Percentiles rank a stretch among this genome's conserved stretches.
Evolutionary conservation across 2,797 vertebrate species (phyloP).

Genomic region (Acrossocheilus wenchowensis): DNA sequence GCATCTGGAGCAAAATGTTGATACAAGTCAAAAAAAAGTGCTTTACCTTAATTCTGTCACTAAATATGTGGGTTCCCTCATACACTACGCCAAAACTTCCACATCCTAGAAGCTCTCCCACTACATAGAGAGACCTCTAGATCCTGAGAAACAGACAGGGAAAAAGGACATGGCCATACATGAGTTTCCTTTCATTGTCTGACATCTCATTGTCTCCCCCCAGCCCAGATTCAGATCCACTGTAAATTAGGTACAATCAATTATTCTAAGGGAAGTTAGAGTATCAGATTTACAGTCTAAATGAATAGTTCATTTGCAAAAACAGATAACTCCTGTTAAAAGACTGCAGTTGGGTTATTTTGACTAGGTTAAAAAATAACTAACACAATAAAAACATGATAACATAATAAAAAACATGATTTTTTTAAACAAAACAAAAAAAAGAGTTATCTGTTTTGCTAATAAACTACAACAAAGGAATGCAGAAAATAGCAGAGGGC

Average conservation of each 20-base stretch:
- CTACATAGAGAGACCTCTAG: background rate
- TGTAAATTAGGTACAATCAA: background rate
- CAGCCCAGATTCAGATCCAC: background rate
- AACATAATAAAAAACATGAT: too few species aligned
- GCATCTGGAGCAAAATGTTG: background rate
- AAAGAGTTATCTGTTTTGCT: too few species aligned
- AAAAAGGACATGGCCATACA: background rate
- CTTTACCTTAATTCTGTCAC: background rate
- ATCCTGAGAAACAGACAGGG: background rate
- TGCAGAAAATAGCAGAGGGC: background rate
- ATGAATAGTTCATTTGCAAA: too few species aligned
- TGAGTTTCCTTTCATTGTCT: background rate
- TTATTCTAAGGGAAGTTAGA: background rate
- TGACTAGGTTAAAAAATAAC: too few species aligned
- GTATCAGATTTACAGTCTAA: background rate
- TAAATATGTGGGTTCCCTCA: background rate
- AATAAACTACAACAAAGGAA: background rate
- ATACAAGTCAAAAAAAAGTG: background rate
- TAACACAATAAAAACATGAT: too few species aligned
- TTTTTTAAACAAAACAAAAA: too few species aligned
- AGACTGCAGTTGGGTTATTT: too few species aligned
- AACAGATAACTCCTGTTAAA: too few species aligned
- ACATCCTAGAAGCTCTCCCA: background rate
- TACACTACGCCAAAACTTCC: background rate
- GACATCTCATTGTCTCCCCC: background rate